phyloP scores from a whole-genome alignment of 2,797 vertebrate genomes.

The Balearica regulorum region DNA sequence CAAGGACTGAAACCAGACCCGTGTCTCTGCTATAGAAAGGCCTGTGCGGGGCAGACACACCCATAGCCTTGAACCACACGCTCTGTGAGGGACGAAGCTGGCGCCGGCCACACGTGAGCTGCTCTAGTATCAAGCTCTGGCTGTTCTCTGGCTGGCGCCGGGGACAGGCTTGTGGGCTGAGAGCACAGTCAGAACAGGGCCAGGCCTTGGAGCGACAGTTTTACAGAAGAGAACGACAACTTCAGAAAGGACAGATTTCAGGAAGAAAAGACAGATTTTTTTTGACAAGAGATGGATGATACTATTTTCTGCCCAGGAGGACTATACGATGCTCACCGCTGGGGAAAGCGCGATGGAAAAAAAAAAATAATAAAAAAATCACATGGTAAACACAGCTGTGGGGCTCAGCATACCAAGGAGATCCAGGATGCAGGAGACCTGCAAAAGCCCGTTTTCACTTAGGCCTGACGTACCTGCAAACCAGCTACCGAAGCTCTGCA shows the following conservation, averaged over 20 bases:
- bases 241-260: neutral
- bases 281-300: neutral
- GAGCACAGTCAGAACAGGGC: neutral
- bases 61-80: neutral
- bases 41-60: neutral
- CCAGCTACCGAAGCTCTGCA: neutral
- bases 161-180: neutral
- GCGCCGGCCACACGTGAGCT: accelerated
- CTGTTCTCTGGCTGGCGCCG: neutral
- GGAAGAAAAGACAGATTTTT: neutral
- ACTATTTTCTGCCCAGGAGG: neutral
- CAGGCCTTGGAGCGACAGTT: neutral
- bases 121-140: neutral
- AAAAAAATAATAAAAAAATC: neutral
- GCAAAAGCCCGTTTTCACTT: neutral
- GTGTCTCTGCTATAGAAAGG: neutral
- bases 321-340: neutral
- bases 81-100: neutral
- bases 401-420: neutral
- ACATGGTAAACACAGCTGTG: accelerated
- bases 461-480: neutral
- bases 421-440: neutral
- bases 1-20: neutral
- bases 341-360: neutral
- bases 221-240: neutral